phyloP scores from a whole-genome alignment of 2,888 invertebrate species.

The Suillia variegata region DNA sequence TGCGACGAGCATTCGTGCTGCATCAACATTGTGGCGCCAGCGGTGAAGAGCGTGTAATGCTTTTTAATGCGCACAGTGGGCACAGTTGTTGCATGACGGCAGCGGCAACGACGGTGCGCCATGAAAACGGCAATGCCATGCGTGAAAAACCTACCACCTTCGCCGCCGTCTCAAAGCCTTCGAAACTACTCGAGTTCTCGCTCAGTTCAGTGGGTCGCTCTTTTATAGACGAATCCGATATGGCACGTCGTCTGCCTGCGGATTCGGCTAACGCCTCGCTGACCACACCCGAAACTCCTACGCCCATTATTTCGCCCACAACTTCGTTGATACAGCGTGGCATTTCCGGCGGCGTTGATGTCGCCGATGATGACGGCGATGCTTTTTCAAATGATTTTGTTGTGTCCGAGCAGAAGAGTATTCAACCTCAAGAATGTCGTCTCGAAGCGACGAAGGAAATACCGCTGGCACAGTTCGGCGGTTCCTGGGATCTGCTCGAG shows the following conservation, averaged over 20 bases:
- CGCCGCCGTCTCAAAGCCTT: conserved; percentile 23
- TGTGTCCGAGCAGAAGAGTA: conserved; percentile 25
- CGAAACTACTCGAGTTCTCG: conserved; percentile 57
- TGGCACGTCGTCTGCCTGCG: conserved; percentile 13
- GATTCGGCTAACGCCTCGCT: conserved; percentile 44
- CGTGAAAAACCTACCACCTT: not conserved
- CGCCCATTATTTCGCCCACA: conserved; percentile 67
- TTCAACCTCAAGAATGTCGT: conserved; percentile 14
- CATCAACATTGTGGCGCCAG: conserved; percentile 25
- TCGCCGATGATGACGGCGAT: conserved; percentile 63
- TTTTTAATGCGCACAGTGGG: conserved; percentile 29
- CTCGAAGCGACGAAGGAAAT: conserved; percentile 30
- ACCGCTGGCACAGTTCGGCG: conserved; percentile 61
- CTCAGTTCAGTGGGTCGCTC: conserved; percentile 60
- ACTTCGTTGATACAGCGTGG: conserved; percentile 52
- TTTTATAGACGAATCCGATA: conserved; percentile 57
- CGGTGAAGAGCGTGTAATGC: conserved; percentile 17
- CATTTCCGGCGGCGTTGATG: too few species aligned
- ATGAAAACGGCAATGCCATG: not conserved
- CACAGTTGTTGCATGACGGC: conserved; percentile 26
- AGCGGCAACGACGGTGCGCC: conserved; percentile 11
- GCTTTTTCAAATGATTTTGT: conserved; percentile 71
- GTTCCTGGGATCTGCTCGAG: conserved; percentile 70
- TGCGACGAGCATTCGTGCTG: conserved; percentile 2
- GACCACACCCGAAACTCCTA: conserved; percentile 71